phyloP scores from a whole-genome alignment of 1,140 invertebrate genomes.

The Lutraria rhynchaena region DNA sequence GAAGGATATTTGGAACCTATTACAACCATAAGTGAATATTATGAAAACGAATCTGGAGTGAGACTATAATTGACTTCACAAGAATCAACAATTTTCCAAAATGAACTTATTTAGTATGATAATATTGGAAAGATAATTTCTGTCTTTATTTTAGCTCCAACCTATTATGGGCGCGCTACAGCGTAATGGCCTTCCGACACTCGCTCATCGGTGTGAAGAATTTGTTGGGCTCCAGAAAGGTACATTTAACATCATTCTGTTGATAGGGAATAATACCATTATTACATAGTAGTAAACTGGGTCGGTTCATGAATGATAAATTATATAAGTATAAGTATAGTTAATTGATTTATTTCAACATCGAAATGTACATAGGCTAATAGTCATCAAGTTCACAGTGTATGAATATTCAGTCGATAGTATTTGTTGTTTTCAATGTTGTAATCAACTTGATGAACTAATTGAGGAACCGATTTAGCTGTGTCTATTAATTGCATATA shows the following conservation, averaged over 20 bases:
- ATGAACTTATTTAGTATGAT: neutral
- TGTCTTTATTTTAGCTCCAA: neutral
- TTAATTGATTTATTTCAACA: too few relatives aligned
- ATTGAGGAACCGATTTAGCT: neutral
- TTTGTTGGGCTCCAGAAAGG: slow-evolving; percentile 23
- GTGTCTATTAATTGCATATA: neutral
- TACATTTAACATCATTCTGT: neutral
- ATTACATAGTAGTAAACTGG: too few relatives aligned
- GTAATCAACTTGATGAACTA: too few relatives aligned
- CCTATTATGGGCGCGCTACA: neutral
- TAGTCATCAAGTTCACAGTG: too few relatives aligned
- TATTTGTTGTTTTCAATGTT: too few relatives aligned
- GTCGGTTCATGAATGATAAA: too few relatives aligned
- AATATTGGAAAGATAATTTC: neutral
- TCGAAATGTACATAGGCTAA: too few relatives aligned
- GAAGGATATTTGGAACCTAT: neutral
- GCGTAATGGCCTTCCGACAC: neutral
- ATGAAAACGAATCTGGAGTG: neutral
- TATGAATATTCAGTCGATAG: too few relatives aligned
- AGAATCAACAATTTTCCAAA: neutral
- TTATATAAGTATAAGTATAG: too few relatives aligned
- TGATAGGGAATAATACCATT: too few relatives aligned
- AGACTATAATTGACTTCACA: neutral
- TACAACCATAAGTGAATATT: neutral
- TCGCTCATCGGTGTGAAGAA: neutral